Evolutionary conservation across 2,888 invertebrate genomes (phyloP).

Genomic region (Aromia moschata): DNA sequence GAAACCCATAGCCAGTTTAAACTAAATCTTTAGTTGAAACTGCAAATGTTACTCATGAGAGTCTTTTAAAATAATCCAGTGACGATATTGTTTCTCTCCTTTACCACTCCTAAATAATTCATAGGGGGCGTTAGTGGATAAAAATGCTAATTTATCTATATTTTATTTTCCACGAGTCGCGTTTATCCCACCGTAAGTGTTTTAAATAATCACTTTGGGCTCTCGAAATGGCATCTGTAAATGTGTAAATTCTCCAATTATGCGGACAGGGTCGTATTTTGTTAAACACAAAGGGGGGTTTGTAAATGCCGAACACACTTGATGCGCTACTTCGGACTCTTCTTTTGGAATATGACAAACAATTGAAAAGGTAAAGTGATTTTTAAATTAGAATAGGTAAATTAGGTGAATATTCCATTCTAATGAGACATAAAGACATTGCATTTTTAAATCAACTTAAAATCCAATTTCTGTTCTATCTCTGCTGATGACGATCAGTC

Average conservation of each 20-base stretch:
- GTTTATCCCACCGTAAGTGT: constrained; percentile 30
- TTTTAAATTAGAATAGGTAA: too few relatives aligned
- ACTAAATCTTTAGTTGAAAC: background rate
- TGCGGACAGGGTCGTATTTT: constrained; percentile 33
- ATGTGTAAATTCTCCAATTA: constrained; percentile 31
- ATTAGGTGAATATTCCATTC: too few relatives aligned
- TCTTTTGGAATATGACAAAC: background rate
- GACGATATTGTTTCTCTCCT: constrained; percentile 5
- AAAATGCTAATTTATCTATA: constrained; percentile 24
- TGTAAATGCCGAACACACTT: constrained; percentile 34
- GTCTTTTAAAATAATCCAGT: background rate
- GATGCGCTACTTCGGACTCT: constrained; percentile 23
- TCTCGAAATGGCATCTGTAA: constrained; percentile 35
- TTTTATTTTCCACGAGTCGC: constrained; percentile 21
- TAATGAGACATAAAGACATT: too few relatives aligned
- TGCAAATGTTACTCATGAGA: background rate
- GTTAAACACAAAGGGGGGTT: constrained; percentile 31
- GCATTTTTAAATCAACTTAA: too few relatives aligned
- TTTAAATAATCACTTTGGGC: constrained; percentile 36
- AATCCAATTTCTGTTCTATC: too few relatives aligned
- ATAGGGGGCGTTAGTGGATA: constrained; percentile 17
- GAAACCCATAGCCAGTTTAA: too few relatives aligned
- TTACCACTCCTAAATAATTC: constrained; percentile 17
- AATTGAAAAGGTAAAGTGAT: too few relatives aligned
- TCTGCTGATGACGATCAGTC: too few relatives aligned